A percentile compares a stretch with the other conserved stretches of the same genome.
Conservation (phyloP, 2,797 vertebrate species). For the Gallinago solitaria region DNA sequence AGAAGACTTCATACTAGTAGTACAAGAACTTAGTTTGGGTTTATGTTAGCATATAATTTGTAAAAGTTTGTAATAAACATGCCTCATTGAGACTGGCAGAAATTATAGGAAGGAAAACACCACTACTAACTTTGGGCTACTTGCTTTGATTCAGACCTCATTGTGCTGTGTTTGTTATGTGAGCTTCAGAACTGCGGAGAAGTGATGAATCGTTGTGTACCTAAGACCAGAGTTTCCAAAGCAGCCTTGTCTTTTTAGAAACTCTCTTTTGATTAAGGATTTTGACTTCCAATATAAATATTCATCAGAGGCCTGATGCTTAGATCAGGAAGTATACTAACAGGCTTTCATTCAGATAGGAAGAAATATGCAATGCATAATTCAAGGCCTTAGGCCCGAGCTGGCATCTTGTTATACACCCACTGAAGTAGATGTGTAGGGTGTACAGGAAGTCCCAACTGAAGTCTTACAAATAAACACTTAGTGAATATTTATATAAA, state of each 20-base stretch:
- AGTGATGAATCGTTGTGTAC: neutral
- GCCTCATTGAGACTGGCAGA: constrained; percentile 5
- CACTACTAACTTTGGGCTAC: neutral
- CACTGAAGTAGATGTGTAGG: neutral
- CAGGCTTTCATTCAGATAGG: neutral
- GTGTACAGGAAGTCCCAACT: neutral
- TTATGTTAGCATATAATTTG: constrained; percentile 62
- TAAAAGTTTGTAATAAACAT: constrained; percentile 56
- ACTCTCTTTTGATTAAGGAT: neutral
- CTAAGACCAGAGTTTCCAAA: constrained; percentile 27
- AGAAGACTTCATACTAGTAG: neutral
- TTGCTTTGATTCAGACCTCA: constrained; percentile 18
- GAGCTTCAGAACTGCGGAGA: neutral
- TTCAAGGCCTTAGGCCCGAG: neutral
- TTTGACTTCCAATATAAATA: constrained; percentile 31
- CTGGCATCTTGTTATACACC: neutral
- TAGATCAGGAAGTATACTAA: neutral
- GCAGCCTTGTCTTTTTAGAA: neutral
- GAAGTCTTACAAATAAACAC: neutral
- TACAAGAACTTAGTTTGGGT: neutral
- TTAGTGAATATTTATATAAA: neutral
- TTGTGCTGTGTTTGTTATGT: neutral
- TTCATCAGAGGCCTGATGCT: neutral
- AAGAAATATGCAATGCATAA: neutral
- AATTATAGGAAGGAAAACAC: constrained; percentile 29